Evolutionary conservation across 2,888 invertebrate genomes (phyloP).

Genomic region (Macrophya annulata): DNA sequence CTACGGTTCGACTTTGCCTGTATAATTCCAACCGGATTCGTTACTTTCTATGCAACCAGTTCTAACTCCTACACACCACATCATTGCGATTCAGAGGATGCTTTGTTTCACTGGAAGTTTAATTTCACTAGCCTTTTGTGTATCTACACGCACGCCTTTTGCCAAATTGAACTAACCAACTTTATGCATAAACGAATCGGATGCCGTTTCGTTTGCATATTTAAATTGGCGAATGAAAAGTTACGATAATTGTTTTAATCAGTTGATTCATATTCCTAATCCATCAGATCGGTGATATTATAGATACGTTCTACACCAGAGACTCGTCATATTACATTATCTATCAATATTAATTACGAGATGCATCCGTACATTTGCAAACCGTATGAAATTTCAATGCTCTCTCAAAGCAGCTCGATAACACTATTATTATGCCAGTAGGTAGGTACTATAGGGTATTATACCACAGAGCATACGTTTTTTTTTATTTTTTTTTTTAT

Average conservation of each 20-base stretch:
- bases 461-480: background rate
- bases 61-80: conserved; percentile 33
- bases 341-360: background rate
- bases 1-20: conserved; percentile 41
- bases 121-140: conserved; percentile 4
- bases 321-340: background rate
- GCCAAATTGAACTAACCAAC: background rate
- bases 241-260: background rate
- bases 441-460: background rate
- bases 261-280: background rate
- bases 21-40: conserved; percentile 34
- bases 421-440: conserved; percentile 21
- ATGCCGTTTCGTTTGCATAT: background rate
- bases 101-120: conserved; percentile 8
- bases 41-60: background rate
- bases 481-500: too few relatives aligned
- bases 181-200: conserved; percentile 31
- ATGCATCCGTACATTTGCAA: background rate
- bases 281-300: background rate
- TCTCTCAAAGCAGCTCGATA: conserved; percentile 18
- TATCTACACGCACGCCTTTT: background rate
- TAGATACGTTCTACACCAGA: background rate
- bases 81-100: conserved; percentile 34
- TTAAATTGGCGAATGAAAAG: background rate
- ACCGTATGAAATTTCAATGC: conserved; percentile 14